phyloP scores from a whole-genome alignment of 1,140 invertebrate species.

The Ridgeia piscesae region DNA sequence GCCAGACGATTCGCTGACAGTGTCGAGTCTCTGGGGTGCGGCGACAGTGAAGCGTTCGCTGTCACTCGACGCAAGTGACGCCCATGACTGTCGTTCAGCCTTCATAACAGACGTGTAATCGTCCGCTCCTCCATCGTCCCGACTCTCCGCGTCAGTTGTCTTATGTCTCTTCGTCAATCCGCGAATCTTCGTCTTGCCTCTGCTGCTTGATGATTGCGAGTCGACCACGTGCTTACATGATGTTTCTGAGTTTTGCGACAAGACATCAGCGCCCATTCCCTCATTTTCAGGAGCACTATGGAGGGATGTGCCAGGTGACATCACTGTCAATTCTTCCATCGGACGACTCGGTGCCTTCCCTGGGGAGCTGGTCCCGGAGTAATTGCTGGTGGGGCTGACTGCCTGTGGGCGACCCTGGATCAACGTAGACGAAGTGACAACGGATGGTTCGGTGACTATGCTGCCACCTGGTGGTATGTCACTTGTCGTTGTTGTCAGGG shows the following conservation, averaged over 20 bases:
- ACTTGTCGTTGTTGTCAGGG: background rate
- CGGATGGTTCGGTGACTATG: background rate
- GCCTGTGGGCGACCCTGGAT: background rate
- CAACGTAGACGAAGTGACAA: background rate
- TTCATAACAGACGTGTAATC: background rate
- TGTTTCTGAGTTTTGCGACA: background rate
- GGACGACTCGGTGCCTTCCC: background rate
- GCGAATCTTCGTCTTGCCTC: background rate
- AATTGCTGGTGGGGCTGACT: background rate
- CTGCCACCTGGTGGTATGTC: background rate
- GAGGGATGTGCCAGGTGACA: background rate
- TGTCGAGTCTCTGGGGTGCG: background rate
- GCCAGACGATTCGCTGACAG: background rate
- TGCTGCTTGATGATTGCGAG: background rate
- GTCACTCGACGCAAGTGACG: constrained; percentile 31
- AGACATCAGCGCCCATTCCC: background rate
- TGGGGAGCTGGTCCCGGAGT: background rate
- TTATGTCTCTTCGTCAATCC: background rate
- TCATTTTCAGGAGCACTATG: background rate
- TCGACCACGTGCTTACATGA: background rate
- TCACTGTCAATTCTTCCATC: background rate
- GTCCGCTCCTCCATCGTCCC: background rate
- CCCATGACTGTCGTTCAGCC: constrained; percentile 29
- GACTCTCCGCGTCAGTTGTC: background rate
- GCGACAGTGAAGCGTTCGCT: background rate